Conservation (phyloP, 2,113 vertebrate species). For the Beaufortia kweichowensis region DNA sequence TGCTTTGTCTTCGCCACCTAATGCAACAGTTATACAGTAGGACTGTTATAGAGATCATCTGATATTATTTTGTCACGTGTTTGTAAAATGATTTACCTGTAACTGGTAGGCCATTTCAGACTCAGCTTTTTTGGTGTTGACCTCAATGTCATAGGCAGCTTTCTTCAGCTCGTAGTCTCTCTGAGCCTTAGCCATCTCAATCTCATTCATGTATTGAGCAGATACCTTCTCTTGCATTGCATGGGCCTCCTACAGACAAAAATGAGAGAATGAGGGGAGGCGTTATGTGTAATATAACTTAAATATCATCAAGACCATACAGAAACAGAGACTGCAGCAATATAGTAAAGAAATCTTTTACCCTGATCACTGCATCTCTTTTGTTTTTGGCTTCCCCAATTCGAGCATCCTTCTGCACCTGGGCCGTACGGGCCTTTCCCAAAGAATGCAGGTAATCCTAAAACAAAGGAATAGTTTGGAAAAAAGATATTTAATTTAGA, state of each 20-base stretch:
- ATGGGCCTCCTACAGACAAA: constrained; percentile 78
- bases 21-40: background rate
- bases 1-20: constrained; percentile 92
- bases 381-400: constrained; percentile 88
- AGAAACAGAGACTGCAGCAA: background rate
- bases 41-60: background rate
- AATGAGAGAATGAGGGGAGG: background rate
- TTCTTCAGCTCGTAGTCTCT: constrained; percentile 90
- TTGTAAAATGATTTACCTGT: constrained; percentile 79
- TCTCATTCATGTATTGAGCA: constrained; percentile 86
- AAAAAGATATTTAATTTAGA: background rate
- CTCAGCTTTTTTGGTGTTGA: constrained; percentile 86
- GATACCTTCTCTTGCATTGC: constrained; percentile 88
- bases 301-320: background rate
- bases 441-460: constrained; percentile 88
- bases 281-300: background rate
- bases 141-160: constrained; percentile 83
- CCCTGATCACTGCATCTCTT: constrained; percentile 86
- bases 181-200: constrained; percentile 89
- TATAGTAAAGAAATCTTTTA: constrained; percentile 56
- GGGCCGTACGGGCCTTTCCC: constrained; percentile 86
- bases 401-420: constrained; percentile 89
- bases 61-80: too few species aligned
- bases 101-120: constrained; percentile 90
- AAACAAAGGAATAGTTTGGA: constrained; percentile 19